Evolutionary conservation across 2,888 invertebrate species (phyloP).

Genomic region (Pheosia gnoma): DNA sequence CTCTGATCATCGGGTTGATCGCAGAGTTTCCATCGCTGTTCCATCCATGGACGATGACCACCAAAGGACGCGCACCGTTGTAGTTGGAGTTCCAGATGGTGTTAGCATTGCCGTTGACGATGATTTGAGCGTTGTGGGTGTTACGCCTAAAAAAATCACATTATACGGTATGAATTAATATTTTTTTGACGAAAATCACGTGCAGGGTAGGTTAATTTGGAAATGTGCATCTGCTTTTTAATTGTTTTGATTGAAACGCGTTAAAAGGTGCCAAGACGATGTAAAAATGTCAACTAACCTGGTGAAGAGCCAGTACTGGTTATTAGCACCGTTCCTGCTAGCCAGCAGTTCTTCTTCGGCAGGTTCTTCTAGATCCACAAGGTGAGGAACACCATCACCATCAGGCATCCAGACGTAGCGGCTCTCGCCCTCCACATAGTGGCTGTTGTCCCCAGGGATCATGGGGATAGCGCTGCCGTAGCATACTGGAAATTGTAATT

Average conservation of each 20-base stretch:
- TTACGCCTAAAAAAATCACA: conserved; percentile 45
- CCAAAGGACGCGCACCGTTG: conserved; percentile 45
- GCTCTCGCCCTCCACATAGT: conserved; percentile 60
- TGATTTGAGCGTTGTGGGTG: conserved; percentile 45
- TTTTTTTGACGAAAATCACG: conserved; percentile 2
- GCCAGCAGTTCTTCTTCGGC: conserved; percentile 34
- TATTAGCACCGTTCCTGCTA: conserved; percentile 54
- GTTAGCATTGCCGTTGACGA: conserved; percentile 54
- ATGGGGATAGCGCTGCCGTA: conserved; percentile 45
- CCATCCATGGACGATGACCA: conserved; percentile 69
- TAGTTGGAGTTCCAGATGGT: conserved; percentile 55
- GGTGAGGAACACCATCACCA: conserved; percentile 51
- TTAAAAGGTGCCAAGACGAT: no score
- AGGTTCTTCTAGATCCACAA: conserved; percentile 57
- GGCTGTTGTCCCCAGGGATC: conserved; percentile 57
- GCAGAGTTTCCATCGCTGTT: conserved; percentile 55
- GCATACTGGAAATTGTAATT: conserved; percentile 37
- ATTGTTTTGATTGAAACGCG: no score
- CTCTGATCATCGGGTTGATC: conserved; percentile 52
- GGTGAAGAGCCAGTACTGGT: conserved; percentile 61
- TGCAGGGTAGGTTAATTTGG: neutral
- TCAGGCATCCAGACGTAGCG: conserved; percentile 67
- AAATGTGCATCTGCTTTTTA: no score
- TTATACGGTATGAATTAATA: neutral
- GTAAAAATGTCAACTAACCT: conserved; percentile 28